Evolutionary conservation across 1,140 invertebrate species (phyloP), one percentile per base, ranked within the genome.

Genomic region (Drosophila nigrodunni): DNA sequence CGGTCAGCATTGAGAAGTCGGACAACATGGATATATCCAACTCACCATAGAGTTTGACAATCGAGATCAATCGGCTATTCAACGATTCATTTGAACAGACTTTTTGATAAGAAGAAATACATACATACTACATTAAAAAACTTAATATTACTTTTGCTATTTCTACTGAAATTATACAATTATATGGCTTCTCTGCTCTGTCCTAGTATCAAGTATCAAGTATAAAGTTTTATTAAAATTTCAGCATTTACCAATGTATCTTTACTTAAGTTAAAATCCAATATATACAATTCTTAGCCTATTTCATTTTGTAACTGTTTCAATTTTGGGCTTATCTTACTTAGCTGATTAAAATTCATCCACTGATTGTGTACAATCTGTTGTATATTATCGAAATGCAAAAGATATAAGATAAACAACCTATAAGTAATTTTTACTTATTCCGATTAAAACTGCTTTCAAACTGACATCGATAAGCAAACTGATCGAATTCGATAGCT

Each of bases 21-120:
- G 94, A 94, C 85, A 94, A 94, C 82, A 94, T 94, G 94, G 94
- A 94, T 85, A 94, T 94, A 79, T 94, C 94, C 11, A 92, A 92
- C 70, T 92, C 92, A 52, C 92, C 92, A 54, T 92, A 82, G 77
- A 67, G 47, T 41, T 55, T 39, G 11, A 58, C 7, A 62, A 21
- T 21, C 18, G 55, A 57, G 11, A 34, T 47, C 21, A 11, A 58
- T 41, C 15, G 35, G 35, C 34, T 35, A 52, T 13, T 35, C 50
- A 35, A n/a, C 34, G 7, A 41, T 9, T 39, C 52, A 66, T 35
- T 21, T 41, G 18, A 41, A 35, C 54, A 68, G 18, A 52, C 37
- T 66, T 55, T 64, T 55, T 65, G n/a, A 52, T 67, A 52, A 54
- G 46, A 52, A 59, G 25, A 73, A 44, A 69, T 52, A 74, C 44